Base-by-base conservation (phyloP, 1,140 invertebrate species). In the Papilio machaon region DNA sequence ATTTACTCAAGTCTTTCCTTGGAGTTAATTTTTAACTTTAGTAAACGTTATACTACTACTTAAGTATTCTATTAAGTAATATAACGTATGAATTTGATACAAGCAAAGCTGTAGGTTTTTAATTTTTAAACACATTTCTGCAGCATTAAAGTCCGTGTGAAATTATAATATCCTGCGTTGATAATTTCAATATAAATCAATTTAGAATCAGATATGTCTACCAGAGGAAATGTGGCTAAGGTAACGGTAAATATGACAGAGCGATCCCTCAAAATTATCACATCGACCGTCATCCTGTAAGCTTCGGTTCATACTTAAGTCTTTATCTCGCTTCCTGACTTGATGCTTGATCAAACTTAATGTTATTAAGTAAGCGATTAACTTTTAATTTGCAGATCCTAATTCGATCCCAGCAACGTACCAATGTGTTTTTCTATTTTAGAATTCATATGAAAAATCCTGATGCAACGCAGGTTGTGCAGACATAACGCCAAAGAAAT, bases 121-220 rank as follows among this genome's bases (percentile, higher is more conserved):
- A 10, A 10, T 0, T 47, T 49, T 49, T 11, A 49, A 49, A 43
- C 38, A 7, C 17, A 52, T 6, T 17, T 17, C 5, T 52, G 49
- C 11, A 49, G 47, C 49, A 17, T 52, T 58, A 58, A 19, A 58
- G 38, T 43, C 38, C 54, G 15, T 54, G 13, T 54, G 54, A 58
- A 58, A 58, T 58, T 58, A 6, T 19, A 58, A 58, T n/a, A 58
- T 58, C 54, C 54, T 9, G 52, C 7, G 0, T 58, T 58, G 54
- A 58, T 58, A 58, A 58, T 58, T 58, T 58, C 54, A 58, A 58
- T 58, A 58, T 58, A 58, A 58, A 58, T 58, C n/a, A 58, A 58
- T 19, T n/a, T 0, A 8, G 17, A 58, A 58, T 58, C 54, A 58
- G 54, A 58, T 58, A 58, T 52, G 49, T 52, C 15, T 17, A 17